Percentiles rank a stretch among this genome's conserved stretches.
phyloP scores from a whole-genome alignment of 2,888 invertebrate genomes.

The Deilephila elpenor region DNA sequence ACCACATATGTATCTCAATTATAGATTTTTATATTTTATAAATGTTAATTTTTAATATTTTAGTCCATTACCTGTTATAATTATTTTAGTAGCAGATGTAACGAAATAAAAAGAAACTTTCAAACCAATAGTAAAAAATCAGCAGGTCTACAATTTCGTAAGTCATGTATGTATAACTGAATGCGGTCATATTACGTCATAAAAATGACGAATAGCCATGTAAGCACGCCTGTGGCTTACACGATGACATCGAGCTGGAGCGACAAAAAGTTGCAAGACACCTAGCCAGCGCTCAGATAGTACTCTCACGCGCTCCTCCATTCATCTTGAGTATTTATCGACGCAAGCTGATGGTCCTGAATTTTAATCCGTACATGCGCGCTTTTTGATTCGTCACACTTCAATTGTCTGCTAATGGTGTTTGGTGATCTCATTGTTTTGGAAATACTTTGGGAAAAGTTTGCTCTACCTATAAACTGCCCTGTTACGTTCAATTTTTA shows the following conservation, averaged over 20 bases:
- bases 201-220: slow-evolving; percentile 76
- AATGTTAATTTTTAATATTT: no score
- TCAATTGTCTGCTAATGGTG: slow-evolving; percentile 28
- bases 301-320: slow-evolving; percentile 71
- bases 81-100: no score
- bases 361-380: slow-evolving; percentile 36
- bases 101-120: neutral
- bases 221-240: slow-evolving; percentile 65
- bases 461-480: neutral
- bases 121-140: neutral
- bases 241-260: slow-evolving; percentile 53
- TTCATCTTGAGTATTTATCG: slow-evolving; percentile 73
- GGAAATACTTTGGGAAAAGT: neutral
- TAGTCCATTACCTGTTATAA: no score
- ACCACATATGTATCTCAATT: no score
- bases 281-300: slow-evolving; percentile 61
- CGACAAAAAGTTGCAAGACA: slow-evolving; percentile 59
- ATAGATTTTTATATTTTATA: no score
- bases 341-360: slow-evolving; percentile 68
- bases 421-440: neutral
- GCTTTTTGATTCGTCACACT: slow-evolving; percentile 20
- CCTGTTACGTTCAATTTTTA: neutral
- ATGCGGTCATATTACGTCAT: slow-evolving; percentile 77
- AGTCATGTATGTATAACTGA: slow-evolving; percentile 50
- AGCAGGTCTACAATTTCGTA: slow-evolving; percentile 4